Percentiles rank a stretch among this genome's conserved stretches.
These are phyloP conservation scores for Enteromius trimaculatus DNA, from an alignment of 2,797 vertebrate species.

Conservation along the genomic window DNA sequence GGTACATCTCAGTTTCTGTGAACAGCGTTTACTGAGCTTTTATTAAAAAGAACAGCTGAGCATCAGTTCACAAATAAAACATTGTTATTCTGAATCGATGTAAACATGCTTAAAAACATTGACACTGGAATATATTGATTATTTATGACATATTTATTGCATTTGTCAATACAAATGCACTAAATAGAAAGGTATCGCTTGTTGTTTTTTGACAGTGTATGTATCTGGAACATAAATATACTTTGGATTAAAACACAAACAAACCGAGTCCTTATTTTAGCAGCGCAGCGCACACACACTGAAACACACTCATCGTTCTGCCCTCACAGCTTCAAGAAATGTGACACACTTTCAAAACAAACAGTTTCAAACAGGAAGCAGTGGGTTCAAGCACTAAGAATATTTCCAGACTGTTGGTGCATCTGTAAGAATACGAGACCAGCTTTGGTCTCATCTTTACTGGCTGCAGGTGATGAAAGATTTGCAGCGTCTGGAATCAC, in stretches of 20 bases:
- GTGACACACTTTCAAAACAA: constrained; percentile 18
- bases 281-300: background rate
- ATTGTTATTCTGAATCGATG: background rate
- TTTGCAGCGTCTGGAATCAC: constrained; percentile 30
- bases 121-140: background rate
- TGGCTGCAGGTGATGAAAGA: constrained; percentile 42
- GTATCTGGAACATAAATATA: background rate
- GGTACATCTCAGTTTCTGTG: no score
- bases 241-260: background rate
- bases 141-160: background rate
- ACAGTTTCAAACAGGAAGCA: constrained; percentile 27
- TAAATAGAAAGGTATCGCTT: background rate
- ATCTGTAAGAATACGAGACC: constrained; percentile 1
- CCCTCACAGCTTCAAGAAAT: background rate
- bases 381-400: constrained; percentile 4
- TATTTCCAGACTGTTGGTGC: constrained; percentile 15
- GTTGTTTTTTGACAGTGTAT: background rate
- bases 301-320: background rate
- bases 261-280: background rate
- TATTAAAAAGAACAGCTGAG: background rate
- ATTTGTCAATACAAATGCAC: background rate
- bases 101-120: background rate
- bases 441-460: background rate
- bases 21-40: background rate
- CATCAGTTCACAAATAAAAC: background rate